Conservation (phyloP, 2,797 vertebrate genomes). For the Halcyon chelicuti region DNA sequence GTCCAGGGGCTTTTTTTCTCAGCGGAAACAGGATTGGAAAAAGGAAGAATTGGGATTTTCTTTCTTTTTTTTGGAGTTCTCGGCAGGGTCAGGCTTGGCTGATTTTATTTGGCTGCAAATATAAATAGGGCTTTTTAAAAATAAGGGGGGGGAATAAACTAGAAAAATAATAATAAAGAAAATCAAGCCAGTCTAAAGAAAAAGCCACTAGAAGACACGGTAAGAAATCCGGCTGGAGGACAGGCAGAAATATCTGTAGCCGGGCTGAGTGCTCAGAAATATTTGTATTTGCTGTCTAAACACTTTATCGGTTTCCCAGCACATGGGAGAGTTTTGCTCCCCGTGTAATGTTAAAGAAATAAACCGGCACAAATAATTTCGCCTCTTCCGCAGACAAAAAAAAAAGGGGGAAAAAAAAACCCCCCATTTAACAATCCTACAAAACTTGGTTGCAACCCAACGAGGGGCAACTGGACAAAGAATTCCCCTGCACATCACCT, state of each 20-base stretch:
- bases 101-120: slow-evolving; percentile 22
- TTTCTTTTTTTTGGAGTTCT: background rate
- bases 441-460: background rate
- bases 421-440: background rate
- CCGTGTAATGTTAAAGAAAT: background rate
- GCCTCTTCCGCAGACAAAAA: background rate
- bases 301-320: slow-evolving; percentile 52
- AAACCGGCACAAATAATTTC: slow-evolving; percentile 16
- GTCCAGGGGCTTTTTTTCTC: slow-evolving; percentile 30
- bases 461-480: background rate
- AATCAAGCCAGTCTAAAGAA: background rate
- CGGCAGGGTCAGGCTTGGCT: slow-evolving; percentile 24
- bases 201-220: background rate
- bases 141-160: background rate
- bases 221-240: background rate
- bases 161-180: background rate
- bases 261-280: slow-evolving; percentile 16
- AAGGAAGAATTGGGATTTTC: slow-evolving; percentile 52
- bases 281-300: slow-evolving; percentile 58
- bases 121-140: slow-evolving; percentile 7
- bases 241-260: background rate
- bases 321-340: slow-evolving; percentile 41
- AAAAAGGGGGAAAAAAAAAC: background rate
- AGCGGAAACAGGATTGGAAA: slow-evolving; percentile 31
- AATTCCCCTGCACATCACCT: background rate